Percentiles rank a stretch among this genome's conserved stretches.
Conservation (phyloP, 2,888 invertebrate genomes). For the Lottia gigantea region DNA sequence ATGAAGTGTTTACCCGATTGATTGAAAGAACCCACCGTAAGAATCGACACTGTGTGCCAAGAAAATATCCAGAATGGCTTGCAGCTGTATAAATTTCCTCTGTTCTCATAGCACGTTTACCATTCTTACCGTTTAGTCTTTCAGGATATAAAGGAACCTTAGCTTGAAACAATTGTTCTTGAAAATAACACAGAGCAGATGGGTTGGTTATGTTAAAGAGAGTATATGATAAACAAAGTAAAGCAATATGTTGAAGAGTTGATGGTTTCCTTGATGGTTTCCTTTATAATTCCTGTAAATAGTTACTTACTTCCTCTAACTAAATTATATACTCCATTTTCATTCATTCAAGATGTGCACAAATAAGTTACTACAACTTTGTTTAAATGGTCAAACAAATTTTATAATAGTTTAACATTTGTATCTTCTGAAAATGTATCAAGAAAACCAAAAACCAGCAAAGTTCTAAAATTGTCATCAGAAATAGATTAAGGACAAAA, state of each 20-base stretch:
- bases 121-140: neutral
- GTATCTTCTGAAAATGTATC: no score
- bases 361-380: neutral
- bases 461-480: no score
- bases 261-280: constrained; percentile 1
- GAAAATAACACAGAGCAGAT: constrained; percentile 1
- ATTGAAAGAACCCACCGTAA: constrained; percentile 2
- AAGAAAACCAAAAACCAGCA: no score
- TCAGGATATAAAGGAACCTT: neutral
- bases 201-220: neutral
- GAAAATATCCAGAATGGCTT: neutral
- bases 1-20: neutral
- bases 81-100: constrained; percentile 9
- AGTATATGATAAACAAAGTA: neutral
- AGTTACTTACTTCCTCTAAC: neutral
- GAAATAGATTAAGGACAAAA: no score
- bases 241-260: neutral
- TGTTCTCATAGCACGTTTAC: neutral
- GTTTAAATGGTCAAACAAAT: no score
- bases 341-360: constrained; percentile 1
- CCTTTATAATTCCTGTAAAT: neutral
- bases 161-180: constrained; percentile 10
- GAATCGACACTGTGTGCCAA: neutral
- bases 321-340: neutral
- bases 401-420: no score